phyloP scores from a whole-genome alignment of 1,140 invertebrate species.

The Diuraphis noxia region DNA sequence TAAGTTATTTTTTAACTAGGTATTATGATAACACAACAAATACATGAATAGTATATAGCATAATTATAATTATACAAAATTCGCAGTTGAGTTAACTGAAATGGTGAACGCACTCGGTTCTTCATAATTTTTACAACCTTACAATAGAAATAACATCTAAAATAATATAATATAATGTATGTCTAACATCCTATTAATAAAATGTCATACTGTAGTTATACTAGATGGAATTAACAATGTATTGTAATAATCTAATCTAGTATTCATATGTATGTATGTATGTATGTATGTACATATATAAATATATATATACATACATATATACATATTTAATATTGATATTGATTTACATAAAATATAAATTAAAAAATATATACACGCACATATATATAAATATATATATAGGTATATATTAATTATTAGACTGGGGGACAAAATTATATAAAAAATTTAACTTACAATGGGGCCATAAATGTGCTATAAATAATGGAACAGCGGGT shows the following conservation, averaged over 20 bases:
- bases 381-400: neutral
- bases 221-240: constrained; percentile 51
- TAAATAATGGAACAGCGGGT: constrained; percentile 53
- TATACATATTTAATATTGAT: neutral
- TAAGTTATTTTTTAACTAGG: constrained; percentile 40
- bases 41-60: constrained; percentile 48
- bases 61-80: constrained; percentile 47
- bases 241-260: constrained; percentile 49
- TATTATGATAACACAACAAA: constrained; percentile 53
- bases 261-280: constrained; percentile 2
- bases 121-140: constrained; percentile 49
- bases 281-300: neutral
- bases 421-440: constrained; percentile 37
- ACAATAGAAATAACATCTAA: constrained; percentile 50
- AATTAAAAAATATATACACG: constrained; percentile 1
- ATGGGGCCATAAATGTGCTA: constrained; percentile 34
- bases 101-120: constrained; percentile 25
- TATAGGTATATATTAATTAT: constrained; percentile 16
- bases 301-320: neutral
- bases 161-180: constrained; percentile 40
- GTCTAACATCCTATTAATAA: constrained; percentile 33
- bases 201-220: constrained; percentile 42
- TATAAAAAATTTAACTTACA: constrained; percentile 44
- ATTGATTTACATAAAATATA: neutral
- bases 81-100: constrained; percentile 44